Conservation (phyloP, 2,797 vertebrate species). For the Cygnus olor region DNA sequence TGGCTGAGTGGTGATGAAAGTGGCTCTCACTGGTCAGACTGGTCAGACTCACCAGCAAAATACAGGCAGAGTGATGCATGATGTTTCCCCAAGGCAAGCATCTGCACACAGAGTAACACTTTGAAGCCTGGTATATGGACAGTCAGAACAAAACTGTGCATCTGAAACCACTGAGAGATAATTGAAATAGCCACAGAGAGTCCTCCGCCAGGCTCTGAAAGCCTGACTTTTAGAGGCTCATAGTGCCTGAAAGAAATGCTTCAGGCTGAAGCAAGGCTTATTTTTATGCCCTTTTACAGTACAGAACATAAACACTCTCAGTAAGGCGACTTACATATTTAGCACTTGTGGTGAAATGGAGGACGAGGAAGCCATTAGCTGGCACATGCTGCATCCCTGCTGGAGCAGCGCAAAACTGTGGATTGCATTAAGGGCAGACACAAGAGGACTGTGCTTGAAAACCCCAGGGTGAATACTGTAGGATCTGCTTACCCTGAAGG, state of each 20-base stretch:
- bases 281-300: neutral
- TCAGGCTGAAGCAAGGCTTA: neutral
- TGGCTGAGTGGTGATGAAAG: accelerated
- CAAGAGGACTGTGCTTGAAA: neutral
- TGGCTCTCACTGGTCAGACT: neutral
- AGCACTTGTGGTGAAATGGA: neutral
- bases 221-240: neutral
- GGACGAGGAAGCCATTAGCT: neutral
- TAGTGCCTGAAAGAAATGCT: neutral
- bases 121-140: neutral
- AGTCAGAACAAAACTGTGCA: neutral
- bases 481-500: neutral
- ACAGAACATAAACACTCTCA: neutral
- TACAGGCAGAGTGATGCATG: neutral
- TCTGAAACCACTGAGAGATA: neutral
- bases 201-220: neutral
- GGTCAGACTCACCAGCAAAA: neutral
- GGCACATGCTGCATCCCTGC: neutral
- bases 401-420: neutral
- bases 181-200: neutral
- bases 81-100: neutral
- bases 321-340: neutral
- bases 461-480: neutral
- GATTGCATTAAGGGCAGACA: neutral
- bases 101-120: neutral